Evolutionary conservation across 2,113 vertebrate genomes (phyloP).

Genomic region (Caracal caracal): DNA sequence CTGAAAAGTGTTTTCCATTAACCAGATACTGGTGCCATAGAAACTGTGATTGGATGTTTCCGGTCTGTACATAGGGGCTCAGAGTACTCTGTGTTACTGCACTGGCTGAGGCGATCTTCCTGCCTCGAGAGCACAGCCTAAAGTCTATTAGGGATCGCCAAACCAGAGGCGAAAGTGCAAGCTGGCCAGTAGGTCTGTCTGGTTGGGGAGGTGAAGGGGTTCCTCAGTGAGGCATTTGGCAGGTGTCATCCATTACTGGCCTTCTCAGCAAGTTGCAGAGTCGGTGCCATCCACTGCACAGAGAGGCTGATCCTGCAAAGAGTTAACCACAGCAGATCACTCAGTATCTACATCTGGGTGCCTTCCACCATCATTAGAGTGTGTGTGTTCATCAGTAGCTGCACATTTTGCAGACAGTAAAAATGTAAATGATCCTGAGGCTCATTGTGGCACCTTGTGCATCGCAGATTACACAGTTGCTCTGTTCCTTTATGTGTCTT

Average conservation of each 20-base stretch:
- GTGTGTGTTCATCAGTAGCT: conserved; percentile 22
- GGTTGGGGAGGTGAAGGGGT: not conserved
- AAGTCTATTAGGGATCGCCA: not conserved
- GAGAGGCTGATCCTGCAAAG: not conserved
- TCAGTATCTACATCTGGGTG: not conserved
- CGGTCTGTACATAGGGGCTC: not conserved
- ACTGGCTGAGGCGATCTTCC: not conserved
- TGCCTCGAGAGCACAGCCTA: not conserved
- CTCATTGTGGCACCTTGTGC: not conserved
- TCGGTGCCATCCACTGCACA: not conserved
- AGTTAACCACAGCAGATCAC: not conserved
- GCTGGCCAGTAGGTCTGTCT: not conserved
- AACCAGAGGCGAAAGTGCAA: not conserved
- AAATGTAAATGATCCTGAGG: not conserved
- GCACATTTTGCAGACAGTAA: conserved; percentile 46
- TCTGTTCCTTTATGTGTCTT: conserved; percentile 23
- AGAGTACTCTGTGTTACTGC: not conserved
- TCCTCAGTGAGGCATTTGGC: not conserved
- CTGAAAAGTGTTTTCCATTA: conserved; percentile 36
- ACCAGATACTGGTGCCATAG: not conserved
- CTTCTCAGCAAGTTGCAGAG: not conserved
- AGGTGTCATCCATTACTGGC: not conserved
- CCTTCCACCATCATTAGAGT: not conserved
- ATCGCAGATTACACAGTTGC: conserved; percentile 24
- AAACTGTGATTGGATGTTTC: not conserved